These are phyloP conservation scores for Emydocephalus ijimae DNA, from an alignment of 2,113 vertebrate genomes.

Conservation along the genomic window DNA sequence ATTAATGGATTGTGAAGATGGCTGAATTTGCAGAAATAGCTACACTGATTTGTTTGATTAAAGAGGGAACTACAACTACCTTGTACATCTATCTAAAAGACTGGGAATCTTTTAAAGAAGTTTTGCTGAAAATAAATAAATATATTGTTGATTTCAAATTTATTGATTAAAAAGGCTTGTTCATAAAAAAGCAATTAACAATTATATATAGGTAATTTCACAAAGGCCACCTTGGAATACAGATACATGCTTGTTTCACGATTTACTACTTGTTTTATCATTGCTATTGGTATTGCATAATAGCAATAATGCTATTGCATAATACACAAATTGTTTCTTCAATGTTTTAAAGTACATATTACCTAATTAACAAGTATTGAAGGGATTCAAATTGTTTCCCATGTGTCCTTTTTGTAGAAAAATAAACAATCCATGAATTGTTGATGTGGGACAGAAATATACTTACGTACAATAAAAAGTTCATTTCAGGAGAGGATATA, in stretches of 20 bases:
- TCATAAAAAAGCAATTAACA: too few species aligned
- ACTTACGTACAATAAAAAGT: not conserved
- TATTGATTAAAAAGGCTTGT: not conserved
- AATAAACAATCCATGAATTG: not conserved
- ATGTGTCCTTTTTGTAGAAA: not conserved
- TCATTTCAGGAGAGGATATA: not conserved
- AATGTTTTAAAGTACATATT: not conserved
- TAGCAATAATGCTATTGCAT: not conserved
- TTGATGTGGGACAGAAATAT: not conserved
- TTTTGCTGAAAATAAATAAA: not conserved
- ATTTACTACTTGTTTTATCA: conserved; percentile 8
- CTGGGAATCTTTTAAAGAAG: not conserved
- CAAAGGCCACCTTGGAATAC: not conserved
- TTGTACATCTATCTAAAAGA: not conserved
- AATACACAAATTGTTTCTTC: not conserved
- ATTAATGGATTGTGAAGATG: not conserved
- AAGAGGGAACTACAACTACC: not conserved
- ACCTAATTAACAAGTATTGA: not conserved
- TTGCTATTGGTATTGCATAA: not conserved
- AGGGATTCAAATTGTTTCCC: conserved; percentile 1
- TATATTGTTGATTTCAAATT: not conserved
- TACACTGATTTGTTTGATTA: not conserved
- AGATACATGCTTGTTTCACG: not conserved
- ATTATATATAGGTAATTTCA: not conserved
- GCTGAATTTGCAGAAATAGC: not conserved